A percentile compares a stretch with the other conserved stretches of the same genome.
These are phyloP conservation scores for Ditula angustiorana DNA, from an alignment of 2,888 invertebrate genomes.

Conservation along the genomic window DNA sequence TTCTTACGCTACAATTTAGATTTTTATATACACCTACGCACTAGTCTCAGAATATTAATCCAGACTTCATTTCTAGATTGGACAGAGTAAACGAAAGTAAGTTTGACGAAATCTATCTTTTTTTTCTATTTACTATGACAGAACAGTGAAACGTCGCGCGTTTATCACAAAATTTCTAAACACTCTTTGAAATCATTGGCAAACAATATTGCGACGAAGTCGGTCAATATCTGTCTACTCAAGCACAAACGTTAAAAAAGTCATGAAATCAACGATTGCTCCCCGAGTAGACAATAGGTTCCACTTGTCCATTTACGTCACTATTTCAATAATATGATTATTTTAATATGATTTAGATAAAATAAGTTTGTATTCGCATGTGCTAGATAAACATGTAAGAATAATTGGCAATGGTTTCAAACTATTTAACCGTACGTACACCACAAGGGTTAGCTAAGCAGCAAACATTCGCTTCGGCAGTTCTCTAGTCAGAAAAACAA, in stretches of 20 bases:
- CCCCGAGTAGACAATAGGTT: conserved; percentile 58
- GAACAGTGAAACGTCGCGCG: background rate
- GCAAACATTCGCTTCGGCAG: conserved; percentile 44
- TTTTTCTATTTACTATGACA: too few relatives aligned
- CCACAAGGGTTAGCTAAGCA: conserved; percentile 45
- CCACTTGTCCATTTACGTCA: conserved; percentile 59
- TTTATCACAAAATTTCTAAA: background rate
- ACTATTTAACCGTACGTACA: background rate
- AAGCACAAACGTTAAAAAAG: conserved; percentile 52
- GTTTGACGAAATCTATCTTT: too few relatives aligned
- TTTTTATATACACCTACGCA: too few relatives aligned
- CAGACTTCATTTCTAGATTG: too few relatives aligned
- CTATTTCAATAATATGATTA: conserved; percentile 54
- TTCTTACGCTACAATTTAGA: too few relatives aligned
- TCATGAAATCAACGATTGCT: conserved; percentile 49
- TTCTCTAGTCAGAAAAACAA: conserved; percentile 33
- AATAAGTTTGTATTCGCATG: conserved; percentile 55
- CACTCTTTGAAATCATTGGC: background rate
- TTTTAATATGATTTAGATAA: conserved; percentile 48
- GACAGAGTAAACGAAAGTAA: too few relatives aligned
- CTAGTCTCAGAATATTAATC: too few relatives aligned
- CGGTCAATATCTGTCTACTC: conserved; percentile 32
- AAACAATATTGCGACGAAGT: background rate
- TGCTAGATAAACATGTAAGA: conserved; percentile 42
- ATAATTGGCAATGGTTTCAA: too few relatives aligned